Percentiles rank a stretch among this genome's conserved stretches.
Evolutionary conservation across 2,888 invertebrate genomes (phyloP).

Genomic region (Strigamia maritima): DNA sequence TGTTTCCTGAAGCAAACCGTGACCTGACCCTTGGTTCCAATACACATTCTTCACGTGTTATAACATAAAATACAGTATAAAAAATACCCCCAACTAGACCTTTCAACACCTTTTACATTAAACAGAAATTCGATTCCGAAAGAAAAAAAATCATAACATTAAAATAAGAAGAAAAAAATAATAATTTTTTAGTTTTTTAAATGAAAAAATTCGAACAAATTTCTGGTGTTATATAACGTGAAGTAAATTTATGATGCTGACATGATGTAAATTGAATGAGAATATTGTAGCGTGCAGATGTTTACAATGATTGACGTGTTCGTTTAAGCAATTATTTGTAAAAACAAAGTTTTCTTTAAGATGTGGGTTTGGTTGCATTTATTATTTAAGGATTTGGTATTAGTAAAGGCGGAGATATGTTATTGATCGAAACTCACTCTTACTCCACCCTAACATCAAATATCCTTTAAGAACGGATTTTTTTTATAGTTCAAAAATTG

Average conservation of each 20-base stretch:
- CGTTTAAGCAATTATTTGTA: no score
- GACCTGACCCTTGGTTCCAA: neutral
- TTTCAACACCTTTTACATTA: neutral
- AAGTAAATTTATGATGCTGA: no score
- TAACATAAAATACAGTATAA: neutral
- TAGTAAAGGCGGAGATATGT: neutral
- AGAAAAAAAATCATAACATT: no score
- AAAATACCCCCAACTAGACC: neutral
- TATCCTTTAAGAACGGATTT: neutral
- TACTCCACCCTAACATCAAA: neutral
- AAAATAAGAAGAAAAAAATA: no score
- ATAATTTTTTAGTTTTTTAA: no score
- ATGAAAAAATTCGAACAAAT: no score
- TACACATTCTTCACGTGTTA: neutral
- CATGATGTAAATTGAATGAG: no score
- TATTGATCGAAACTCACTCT: neutral
- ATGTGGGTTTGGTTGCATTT: neutral
- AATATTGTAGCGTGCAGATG: no score
- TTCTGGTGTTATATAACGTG: no score
- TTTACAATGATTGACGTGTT: no score
- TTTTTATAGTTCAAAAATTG: neutral
- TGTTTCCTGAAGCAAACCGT: constrained; percentile 9
- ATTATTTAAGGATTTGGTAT: neutral
- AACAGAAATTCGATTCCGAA: no score
- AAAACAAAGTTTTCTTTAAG: no score